Conservation (phyloP, 1,140 invertebrate species). For the Drosophila nikananu region DNA sequence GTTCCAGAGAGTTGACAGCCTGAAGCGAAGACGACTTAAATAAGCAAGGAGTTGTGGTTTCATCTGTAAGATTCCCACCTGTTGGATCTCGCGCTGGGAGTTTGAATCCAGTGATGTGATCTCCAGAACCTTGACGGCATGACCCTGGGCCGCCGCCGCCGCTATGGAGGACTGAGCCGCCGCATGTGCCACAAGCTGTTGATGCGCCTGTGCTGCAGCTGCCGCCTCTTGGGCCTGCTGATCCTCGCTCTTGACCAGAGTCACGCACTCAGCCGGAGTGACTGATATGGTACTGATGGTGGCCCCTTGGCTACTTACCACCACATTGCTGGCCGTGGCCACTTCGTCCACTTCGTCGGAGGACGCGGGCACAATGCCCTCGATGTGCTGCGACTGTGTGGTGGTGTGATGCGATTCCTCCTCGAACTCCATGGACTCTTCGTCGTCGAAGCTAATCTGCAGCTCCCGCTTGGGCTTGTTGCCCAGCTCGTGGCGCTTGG, state of each 20-base stretch:
- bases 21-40: constrained; percentile 1
- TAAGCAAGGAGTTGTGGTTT: neutral
- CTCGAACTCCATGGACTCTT: constrained; percentile 80
- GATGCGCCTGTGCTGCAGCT: constrained; percentile 60
- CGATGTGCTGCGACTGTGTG: constrained; percentile 63
- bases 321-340: constrained; percentile 47
- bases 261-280: constrained; percentile 71
- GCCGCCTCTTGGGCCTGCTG: constrained; percentile 63
- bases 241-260: constrained; percentile 70
- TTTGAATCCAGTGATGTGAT: constrained; percentile 81
- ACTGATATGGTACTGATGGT: constrained; percentile 74
- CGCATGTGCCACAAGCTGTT: constrained; percentile 68
- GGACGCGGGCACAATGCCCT: constrained; percentile 51
- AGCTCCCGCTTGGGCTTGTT: constrained; percentile 70
- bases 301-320: constrained; percentile 66
- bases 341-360: constrained; percentile 55
- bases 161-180: constrained; percentile 60
- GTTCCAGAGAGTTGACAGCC: constrained; percentile 81
- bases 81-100: constrained; percentile 83
- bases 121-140: constrained; percentile 78
- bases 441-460: constrained; percentile 67
- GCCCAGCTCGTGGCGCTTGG: constrained; percentile 66
- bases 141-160: constrained; percentile 51
- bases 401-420: constrained; percentile 68
- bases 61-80: constrained; percentile 35